Evolutionary conservation across 2,113 vertebrate species (phyloP).

Genomic region (Gracilinanus agilis): DNA sequence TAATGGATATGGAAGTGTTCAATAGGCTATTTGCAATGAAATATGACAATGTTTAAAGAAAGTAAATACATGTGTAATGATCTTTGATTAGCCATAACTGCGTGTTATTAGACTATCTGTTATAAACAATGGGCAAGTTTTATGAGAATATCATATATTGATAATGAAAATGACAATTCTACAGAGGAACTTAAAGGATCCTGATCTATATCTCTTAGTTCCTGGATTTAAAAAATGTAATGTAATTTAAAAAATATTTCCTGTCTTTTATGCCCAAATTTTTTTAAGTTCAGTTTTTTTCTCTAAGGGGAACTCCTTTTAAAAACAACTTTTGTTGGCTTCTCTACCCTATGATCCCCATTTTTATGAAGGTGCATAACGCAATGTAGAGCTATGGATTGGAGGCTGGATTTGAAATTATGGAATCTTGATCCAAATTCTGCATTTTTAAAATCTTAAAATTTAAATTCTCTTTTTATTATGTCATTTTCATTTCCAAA

Average conservation of each 20-base stretch:
- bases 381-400: not conserved
- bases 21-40: conserved; percentile 70
- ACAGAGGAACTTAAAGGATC: conserved; percentile 33
- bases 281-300: conserved; percentile 34
- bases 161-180: conserved; percentile 33
- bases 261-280: conserved; percentile 11
- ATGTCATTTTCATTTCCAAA: not conserved
- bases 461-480: not conserved
- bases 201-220: conserved; percentile 28
- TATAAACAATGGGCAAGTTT: conserved; percentile 45
- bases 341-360: not conserved
- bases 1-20: conserved; percentile 67
- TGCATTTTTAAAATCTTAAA: not conserved
- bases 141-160: conserved; percentile 53
- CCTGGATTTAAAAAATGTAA: conserved; percentile 29
- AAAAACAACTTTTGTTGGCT: not conserved
- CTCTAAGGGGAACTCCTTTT: conserved; percentile 25
- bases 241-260: conserved; percentile 39
- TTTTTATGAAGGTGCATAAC: not conserved
- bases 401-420: not conserved
- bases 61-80: conserved; percentile 67
- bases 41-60: conserved; percentile 72
- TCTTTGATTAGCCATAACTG: conserved; percentile 74
- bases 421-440: not conserved
- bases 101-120: conserved; percentile 53